Evolutionary conservation across 2,797 vertebrate species (phyloP), one percentile per base, ranked within the genome.

Genomic region (Karalla daura): DNA sequence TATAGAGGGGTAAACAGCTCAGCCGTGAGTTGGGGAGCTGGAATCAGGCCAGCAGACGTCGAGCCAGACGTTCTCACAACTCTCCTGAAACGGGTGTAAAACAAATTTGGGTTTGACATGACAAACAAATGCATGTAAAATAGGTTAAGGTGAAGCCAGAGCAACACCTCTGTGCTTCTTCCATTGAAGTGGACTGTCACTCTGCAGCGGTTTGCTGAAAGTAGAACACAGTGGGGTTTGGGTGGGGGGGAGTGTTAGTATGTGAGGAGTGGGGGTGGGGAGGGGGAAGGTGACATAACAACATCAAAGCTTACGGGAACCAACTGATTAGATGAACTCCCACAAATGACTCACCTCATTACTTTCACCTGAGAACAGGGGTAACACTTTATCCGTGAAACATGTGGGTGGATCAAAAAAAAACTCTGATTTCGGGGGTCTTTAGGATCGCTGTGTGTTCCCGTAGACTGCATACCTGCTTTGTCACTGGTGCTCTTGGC

Each of bases 1-100:
- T 84, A 50, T 59, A 71, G 68, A 77, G 76, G 70, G 80, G 81
- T 87, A 70, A 71, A 67, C 70, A 70, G 63, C 70, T 56, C 47
- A 78, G 70, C 37, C 11, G 17, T 76, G 70, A 74, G 60, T 60
- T 69, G 45, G 58, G 68, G 47, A 80, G 63, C 21, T 58, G 68
- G 74, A 83, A 81, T 84, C 50, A 76, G 75, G 62, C 69, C 64
- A 76, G 45, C 45, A 76, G 35, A 67, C 6, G 3, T 33, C 27
- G 65, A 72, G 58, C 66, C 51, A 30, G 75, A 70, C 24, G 69
- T 49, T 71, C 53, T 25, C 45, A 56, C 18, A 66, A 35, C 43
- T 59, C 63, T 51, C 11, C 20, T 59, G 50, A 14, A 17, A 32
- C 8, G n/a, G 6, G 7, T 47, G 35, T 24, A 51, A 54, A 51